Evolutionary conservation across 2,888 invertebrate genomes (phyloP), one percentile per base, ranked within the genome.

Genomic region (Neoaliturus tenellus): DNA sequence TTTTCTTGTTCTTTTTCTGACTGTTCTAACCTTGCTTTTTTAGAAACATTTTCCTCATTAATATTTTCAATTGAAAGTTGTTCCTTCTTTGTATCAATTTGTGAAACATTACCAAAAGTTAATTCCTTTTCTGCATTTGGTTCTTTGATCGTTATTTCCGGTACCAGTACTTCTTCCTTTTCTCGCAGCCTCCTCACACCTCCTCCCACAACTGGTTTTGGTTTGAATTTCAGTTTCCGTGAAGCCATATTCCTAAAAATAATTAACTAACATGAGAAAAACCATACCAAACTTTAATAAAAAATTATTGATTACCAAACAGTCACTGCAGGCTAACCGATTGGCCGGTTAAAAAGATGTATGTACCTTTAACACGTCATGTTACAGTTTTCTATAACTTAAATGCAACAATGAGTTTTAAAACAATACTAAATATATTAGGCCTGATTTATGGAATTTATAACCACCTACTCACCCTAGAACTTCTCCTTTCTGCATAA

Each of bases 201-300:
- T 51, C 28, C 39, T 20, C 73, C 73, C 23, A 82, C 41, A 31
- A 73, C 33, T 23, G 82, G 82, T 39, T 82, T 82, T 35, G 82
- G 82, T 73, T 82, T 82, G 28, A 82, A 82, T 25, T 73, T 82
- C 4, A 82, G 73, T n/a, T 41, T 71, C 5, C 71, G 71, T 28
- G 71, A 35, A 71, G 71, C 71, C 71, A 71, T 71, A 10, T 71
- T 20, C 28, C 35, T 71, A 39, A 23, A 71, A 71, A 71, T 23
- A 20, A 51, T 48, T 48, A 51, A 8, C 6, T 8, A 39, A 39
- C 12, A 39, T 12, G 12, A 39, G 6, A 39, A 8, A 39, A 39
- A 39, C 6, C 6, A 39, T 39, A 39, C 12, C 12, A 8, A 8
- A 12, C 39, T 6, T 8, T 39, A 12, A 39, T 39, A 8, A 39